phyloP scores from a whole-genome alignment of 2,113 vertebrate species.

The Gnathonemus echidnorhynchus region DNA sequence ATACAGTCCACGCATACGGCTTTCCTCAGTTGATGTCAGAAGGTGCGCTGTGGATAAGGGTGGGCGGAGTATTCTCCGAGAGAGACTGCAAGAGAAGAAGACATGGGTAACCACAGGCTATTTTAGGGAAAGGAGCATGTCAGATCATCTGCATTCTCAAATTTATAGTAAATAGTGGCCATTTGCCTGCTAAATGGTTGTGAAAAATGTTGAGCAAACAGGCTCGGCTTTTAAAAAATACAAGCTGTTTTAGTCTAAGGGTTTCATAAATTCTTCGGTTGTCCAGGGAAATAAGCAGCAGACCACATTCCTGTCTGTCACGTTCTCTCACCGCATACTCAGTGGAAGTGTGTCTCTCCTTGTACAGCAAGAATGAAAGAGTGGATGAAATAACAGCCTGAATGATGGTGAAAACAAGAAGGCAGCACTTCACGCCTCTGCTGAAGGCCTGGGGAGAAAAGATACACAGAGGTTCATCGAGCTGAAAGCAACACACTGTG shows the following conservation, averaged over 20 bases:
- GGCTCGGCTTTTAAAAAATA: not conserved
- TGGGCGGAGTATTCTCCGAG: not conserved
- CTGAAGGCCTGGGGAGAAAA: constrained; percentile 43
- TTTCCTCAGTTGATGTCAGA: constrained; percentile 14
- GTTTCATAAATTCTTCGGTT: not conserved
- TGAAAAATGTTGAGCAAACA: not conserved
- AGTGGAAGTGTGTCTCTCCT: constrained; percentile 34
- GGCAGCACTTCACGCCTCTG: constrained; percentile 46
- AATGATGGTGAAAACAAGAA: constrained; percentile 47
- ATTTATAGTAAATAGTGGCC: not conserved
- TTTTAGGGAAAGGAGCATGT: not conserved
- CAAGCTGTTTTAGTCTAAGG: not conserved
- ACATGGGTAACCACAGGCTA: not conserved
- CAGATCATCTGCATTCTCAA: not conserved
- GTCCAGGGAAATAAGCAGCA: not conserved
- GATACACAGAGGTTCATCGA: not conserved
- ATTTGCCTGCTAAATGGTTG: not conserved
- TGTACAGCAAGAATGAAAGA: constrained; percentile 43
- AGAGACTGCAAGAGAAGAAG: constrained; percentile 1
- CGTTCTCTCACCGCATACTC: constrained; percentile 48
- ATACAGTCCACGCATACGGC: not conserved
- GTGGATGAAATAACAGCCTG: constrained; percentile 42
- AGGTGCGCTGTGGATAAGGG: not conserved
- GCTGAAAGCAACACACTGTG: not conserved
- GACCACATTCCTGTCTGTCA: not conserved